phyloP scores from a whole-genome alignment of 2,888 invertebrate species.

The Rhamphomyia laevipes region DNA sequence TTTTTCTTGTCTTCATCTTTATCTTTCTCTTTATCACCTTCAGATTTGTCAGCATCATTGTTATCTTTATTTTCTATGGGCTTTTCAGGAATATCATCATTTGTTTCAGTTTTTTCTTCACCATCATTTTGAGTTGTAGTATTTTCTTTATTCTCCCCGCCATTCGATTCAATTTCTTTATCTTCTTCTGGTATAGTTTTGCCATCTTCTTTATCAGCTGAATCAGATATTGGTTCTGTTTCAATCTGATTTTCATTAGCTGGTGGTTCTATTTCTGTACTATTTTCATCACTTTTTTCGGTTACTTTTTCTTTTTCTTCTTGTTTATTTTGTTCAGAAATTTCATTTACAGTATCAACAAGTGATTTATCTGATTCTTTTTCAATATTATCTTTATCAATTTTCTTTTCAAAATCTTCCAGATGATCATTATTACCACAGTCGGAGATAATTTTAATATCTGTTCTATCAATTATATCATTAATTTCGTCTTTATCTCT shows the following conservation, averaged over 20 bases:
- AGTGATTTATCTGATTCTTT: slow-evolving; percentile 12
- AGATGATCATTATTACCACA: slow-evolving; percentile 22
- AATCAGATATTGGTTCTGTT: slow-evolving; percentile 28
- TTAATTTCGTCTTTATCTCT: neutral
- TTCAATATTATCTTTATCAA: slow-evolving; percentile 1
- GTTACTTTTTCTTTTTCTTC: slow-evolving; percentile 8
- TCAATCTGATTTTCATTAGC: slow-evolving; percentile 13
- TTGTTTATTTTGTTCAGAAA: slow-evolving; percentile 1
- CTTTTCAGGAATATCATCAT: slow-evolving; percentile 10
- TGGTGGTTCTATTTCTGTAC: slow-evolving; percentile 11
- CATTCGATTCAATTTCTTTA: slow-evolving; percentile 17
- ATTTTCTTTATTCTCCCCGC: neutral
- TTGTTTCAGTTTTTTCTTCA: slow-evolving; percentile 20
- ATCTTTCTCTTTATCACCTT: slow-evolving; percentile 2
- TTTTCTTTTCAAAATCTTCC: slow-evolving; percentile 5
- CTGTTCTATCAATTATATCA: neutral
- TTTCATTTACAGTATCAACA: slow-evolving; percentile 10
- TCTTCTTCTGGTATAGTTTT: slow-evolving; percentile 26
- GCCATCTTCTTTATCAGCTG: slow-evolving; percentile 39
- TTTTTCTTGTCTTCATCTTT: slow-evolving; percentile 20
- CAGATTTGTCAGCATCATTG: neutral
- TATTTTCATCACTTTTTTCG: slow-evolving; percentile 12
- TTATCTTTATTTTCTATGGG: slow-evolving; percentile 18
- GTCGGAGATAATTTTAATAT: neutral
- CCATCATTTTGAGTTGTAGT: slow-evolving; percentile 17